Base-by-base conservation (phyloP, 2,888 invertebrate genomes). In the Stegana nigrithorax region DNA sequence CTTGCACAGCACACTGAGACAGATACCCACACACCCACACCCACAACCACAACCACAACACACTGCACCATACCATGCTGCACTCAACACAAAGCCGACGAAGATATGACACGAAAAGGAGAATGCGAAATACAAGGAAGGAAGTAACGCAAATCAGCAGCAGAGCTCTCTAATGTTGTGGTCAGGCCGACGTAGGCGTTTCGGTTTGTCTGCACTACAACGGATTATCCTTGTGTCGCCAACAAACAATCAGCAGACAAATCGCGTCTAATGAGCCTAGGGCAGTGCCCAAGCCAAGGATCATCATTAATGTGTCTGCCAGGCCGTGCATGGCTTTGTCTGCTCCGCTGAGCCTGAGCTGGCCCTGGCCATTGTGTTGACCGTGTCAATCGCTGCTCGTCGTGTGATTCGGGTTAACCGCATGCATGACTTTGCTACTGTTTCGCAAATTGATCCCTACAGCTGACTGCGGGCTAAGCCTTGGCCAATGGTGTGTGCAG, bases 261-360 rank as follows among this genome's bases (percentile, higher is more conserved):
- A 50, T 62, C 64, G 19, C 27, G 61, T 17, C 59, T 65, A 65
- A 65, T 65, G 60, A 62, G 57, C 36, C 21, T 56, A 39, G 23
- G 21, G 32, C 10, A 53, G 19, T 51, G 51, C 19, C 12, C 12
- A 51, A 45, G 23, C 25, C 8, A 42, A n/a, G 32, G 47, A 56
- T 51, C 51, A 62, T 59, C 65, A 60, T 63, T 66, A 63, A 58
- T n/a, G 8, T 27, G 65, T 66, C 63, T 63, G 63, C 62, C 63
- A 60, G 51, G 17, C 42, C 42, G 8, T n/a, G 42, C 42, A n/a
- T 17, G 10, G 29, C 10, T 29, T 5, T 42, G n/a, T 42, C 3
- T 14, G 42, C 42, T 42, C 3, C n/a, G 42, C 42, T 42, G 47
- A 12, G 47, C n/a, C 25, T 47, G 47, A 45, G 36, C n/a, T n/a